phyloP scores from a whole-genome alignment of 2,797 vertebrate genomes.

The Sorex maritimensis region DNA sequence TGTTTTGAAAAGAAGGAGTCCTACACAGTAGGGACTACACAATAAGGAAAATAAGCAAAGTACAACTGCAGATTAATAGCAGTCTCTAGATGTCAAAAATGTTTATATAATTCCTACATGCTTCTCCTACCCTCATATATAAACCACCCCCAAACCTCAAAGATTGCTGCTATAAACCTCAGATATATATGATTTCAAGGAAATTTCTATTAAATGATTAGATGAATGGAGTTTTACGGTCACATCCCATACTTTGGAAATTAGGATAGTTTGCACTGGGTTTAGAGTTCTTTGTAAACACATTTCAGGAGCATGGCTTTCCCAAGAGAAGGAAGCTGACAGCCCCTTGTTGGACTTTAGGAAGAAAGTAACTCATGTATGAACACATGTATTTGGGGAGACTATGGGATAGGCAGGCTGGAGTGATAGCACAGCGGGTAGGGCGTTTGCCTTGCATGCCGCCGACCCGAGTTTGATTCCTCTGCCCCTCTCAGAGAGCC shows the following conservation, averaged over 20 bases:
- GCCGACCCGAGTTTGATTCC: no score
- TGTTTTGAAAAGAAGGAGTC: constrained; percentile 35
- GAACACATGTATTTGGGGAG: not conserved
- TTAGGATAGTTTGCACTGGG: constrained; percentile 6
- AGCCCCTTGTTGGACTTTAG: not conserved
- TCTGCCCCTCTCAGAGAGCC: no score
- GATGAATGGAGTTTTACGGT: not conserved
- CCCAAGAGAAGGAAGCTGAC: not conserved
- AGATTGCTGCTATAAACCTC: not conserved
- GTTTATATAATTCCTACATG: not conserved
- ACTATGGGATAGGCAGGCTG: not conserved
- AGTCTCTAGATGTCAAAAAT: constrained; percentile 13
- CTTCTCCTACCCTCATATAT: not conserved
- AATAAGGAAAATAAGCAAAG: not conserved
- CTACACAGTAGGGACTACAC: not conserved
- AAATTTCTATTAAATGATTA: constrained; percentile 9
- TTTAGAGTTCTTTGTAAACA: not conserved
- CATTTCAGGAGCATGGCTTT: not conserved
- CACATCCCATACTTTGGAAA: constrained; percentile 5
- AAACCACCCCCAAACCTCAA: no score
- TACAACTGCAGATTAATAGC: not conserved
- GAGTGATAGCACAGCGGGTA: no score
- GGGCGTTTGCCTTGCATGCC: no score
- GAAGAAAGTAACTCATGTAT: no score
- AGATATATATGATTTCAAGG: not conserved